Percentiles rank a stretch among this genome's conserved stretches.
Conservation (phyloP, 2,797 vertebrate genomes). For the Cirrhinus molitorella region DNA sequence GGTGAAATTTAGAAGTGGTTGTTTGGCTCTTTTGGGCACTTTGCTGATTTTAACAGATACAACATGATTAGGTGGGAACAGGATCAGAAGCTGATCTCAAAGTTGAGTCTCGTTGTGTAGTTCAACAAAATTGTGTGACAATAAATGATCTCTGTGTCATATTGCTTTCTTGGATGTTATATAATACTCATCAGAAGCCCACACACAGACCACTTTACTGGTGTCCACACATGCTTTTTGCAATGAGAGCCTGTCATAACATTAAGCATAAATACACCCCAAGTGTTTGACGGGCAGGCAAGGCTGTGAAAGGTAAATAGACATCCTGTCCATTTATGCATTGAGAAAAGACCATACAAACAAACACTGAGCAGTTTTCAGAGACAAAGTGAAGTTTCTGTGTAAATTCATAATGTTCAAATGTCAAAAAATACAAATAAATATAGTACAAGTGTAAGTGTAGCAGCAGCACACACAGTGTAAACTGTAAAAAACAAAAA, state of each 20-base stretch:
- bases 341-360: not conserved
- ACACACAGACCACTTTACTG: not conserved
- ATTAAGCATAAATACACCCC: slow-evolving; percentile 4
- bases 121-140: not conserved
- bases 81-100: not conserved
- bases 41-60: not conserved
- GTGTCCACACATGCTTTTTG: not conserved
- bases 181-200: not conserved
- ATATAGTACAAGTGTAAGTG: not conserved
- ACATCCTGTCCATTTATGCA: not conserved
- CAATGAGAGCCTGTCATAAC: slow-evolving; percentile 4
- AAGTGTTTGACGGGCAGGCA: not conserved
- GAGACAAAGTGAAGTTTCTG: not conserved
- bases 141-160: not conserved
- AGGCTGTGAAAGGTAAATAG: not conserved
- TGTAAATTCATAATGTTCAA: not conserved
- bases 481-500: too few relatives aligned
- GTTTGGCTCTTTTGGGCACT: not conserved
- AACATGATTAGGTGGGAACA: not conserved
- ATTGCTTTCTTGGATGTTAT: not conserved
- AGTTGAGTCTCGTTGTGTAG: not conserved
- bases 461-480: too few relatives aligned
- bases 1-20: not conserved
- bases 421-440: not conserved
- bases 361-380: not conserved